These are phyloP conservation scores for Saccopteryx bilineata DNA, from an alignment of 2,113 vertebrate genomes.

Conservation along the genomic window DNA sequence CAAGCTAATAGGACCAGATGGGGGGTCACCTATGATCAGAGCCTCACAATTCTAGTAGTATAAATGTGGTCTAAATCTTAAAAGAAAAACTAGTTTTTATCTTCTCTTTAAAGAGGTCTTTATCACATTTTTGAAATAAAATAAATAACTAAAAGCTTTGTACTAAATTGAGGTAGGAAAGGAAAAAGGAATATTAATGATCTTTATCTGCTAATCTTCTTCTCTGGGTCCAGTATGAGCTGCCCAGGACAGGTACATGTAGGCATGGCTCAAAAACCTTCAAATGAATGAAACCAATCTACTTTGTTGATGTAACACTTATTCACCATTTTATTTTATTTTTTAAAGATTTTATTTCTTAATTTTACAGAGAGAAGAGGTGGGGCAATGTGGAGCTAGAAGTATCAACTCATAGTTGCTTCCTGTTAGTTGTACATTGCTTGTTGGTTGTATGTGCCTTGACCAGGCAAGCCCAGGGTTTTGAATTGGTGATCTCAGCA, in stretches of 20 bases:
- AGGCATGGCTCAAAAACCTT: neutral
- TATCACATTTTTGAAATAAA: constrained; percentile 20
- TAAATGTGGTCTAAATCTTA: neutral
- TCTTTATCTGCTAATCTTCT: neutral
- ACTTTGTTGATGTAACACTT: neutral
- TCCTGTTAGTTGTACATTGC: no score
- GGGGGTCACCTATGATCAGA: neutral
- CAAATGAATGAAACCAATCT: neutral
- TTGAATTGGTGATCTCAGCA: no score
- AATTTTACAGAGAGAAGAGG: no score
- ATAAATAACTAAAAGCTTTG: neutral
- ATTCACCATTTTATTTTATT: neutral
- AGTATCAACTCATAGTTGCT: no score
- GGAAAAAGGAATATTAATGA: constrained; percentile 51
- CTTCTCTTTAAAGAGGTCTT: neutral
- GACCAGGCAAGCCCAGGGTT: no score
- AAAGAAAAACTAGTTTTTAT: neutral
- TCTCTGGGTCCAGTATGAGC: neutral
- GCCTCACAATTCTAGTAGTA: neutral
- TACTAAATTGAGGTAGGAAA: neutral
- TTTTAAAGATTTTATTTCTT: no score
- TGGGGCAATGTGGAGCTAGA: no score
- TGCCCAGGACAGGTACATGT: neutral
- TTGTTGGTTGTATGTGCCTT: no score
- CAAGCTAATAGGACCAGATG: neutral